A percentile compares a stretch with the other conserved stretches of the same genome.
Conservation (phyloP, 2,888 invertebrate genomes). For the Xestoiulus laeticollis region DNA sequence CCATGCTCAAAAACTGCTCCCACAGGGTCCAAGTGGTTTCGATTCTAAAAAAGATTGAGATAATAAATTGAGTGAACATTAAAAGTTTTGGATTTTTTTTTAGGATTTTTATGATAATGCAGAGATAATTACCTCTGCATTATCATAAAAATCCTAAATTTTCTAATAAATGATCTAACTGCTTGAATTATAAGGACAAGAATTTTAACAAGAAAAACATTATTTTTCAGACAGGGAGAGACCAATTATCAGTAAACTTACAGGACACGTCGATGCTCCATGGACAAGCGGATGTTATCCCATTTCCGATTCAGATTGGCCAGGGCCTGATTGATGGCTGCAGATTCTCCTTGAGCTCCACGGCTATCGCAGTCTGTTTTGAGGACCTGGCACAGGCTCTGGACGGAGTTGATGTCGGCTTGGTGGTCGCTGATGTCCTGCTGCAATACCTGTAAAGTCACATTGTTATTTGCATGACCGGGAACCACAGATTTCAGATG, state of each 20-base stretch:
- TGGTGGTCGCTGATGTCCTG: conserved; percentile 80
- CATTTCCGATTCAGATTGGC: conserved; percentile 53
- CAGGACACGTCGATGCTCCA: neutral
- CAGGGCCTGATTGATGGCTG: conserved; percentile 42
- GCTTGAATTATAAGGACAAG: no score
- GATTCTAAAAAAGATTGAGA: neutral
- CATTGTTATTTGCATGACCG: neutral
- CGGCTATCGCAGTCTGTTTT: conserved; percentile 48
- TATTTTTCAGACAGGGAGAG: no score
- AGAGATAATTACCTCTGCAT: no score
- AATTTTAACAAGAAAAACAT: no score
- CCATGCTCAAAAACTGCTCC: conserved; percentile 40
- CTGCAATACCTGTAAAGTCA: conserved; percentile 66
- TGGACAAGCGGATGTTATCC: conserved; percentile 49
- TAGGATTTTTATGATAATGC: no score
- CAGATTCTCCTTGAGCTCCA: conserved; percentile 48
- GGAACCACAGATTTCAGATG: neutral
- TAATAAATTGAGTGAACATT: neutral
- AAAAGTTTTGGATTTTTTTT: no score
- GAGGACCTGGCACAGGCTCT: conserved; percentile 70
- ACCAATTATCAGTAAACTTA: conserved; percentile 40
- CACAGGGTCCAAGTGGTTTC: conserved; percentile 50
- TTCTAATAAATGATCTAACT: no score
- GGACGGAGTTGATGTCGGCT: conserved; percentile 78
- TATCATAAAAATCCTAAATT: no score